Evolutionary conservation across 2,113 vertebrate species (phyloP).

Genomic region (Cochlearius cochlearius): DNA sequence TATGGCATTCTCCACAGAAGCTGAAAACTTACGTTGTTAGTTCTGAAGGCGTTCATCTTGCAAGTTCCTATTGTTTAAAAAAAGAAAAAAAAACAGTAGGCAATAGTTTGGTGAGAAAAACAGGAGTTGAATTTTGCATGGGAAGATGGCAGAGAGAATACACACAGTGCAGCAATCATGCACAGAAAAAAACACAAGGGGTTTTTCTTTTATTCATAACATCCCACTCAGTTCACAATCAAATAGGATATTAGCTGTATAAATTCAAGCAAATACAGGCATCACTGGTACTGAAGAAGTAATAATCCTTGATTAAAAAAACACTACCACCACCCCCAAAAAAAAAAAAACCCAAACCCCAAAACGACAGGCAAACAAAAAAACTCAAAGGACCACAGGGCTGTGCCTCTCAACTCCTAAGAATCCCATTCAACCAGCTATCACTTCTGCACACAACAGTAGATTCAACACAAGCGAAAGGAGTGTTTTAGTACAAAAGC

Average conservation of each 20-base stretch:
- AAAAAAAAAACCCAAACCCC: not conserved
- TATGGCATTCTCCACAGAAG: not conserved
- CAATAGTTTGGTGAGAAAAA: not conserved
- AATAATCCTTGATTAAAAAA: not conserved
- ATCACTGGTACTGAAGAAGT: not conserved
- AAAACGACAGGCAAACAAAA: not conserved
- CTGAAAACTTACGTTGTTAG: not conserved
- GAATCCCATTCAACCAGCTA: not conserved
- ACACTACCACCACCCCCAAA: accelerated
- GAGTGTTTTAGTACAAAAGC: not conserved
- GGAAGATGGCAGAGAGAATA: not conserved
- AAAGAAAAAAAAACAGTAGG: not conserved
- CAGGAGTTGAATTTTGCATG: not conserved
- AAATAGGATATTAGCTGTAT: not conserved
- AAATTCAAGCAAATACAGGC: not conserved
- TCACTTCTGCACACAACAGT: not conserved
- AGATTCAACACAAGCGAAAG: not conserved
- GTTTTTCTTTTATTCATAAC: not conserved
- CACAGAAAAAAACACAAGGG: not conserved
- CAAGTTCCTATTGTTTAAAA: not conserved
- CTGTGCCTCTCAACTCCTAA: not conserved
- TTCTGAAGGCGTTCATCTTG: not conserved
- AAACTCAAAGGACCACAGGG: not conserved
- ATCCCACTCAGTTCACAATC: not conserved
- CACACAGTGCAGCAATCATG: not conserved